These are phyloP conservation scores for Orestias chungarensis DNA, from an alignment of 2,797 vertebrate species.

Conservation along the genomic window DNA sequence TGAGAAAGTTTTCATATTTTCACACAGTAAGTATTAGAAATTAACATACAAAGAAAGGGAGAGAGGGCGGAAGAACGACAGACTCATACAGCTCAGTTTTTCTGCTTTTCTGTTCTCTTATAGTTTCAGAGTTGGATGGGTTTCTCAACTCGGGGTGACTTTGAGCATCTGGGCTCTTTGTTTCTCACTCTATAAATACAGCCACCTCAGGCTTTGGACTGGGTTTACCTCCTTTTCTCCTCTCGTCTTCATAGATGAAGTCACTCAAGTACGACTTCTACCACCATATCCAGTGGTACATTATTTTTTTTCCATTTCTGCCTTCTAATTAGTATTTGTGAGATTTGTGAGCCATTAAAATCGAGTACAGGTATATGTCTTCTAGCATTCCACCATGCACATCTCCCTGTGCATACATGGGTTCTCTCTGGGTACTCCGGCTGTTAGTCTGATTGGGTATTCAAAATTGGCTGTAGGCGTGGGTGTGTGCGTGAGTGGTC, in stretches of 20 bases:
- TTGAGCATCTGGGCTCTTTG: slow-evolving; percentile 4
- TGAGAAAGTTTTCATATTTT: not conserved
- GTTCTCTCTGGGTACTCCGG: too few relatives aligned
- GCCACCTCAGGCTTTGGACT: not conserved
- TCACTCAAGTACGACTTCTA: not conserved
- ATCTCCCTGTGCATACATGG: too few relatives aligned
- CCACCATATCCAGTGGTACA: not conserved
- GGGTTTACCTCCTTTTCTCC: not conserved
- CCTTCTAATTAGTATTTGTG: not conserved
- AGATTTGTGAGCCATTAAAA: not conserved
- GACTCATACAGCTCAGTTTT: not conserved
- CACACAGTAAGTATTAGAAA: not conserved
- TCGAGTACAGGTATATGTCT: not conserved
- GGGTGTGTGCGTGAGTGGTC: too few relatives aligned
- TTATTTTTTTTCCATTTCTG: not conserved
- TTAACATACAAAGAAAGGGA: not conserved
- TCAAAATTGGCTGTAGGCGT: too few relatives aligned
- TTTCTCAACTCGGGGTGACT: not conserved
- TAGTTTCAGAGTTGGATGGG: not conserved
- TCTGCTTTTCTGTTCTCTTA: not conserved
- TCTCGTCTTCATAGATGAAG: not conserved
- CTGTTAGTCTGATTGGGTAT: too few relatives aligned
- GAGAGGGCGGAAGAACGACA: not conserved
- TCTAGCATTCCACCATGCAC: not conserved
- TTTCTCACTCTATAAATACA: not conserved